Conservation (phyloP, 2,113 vertebrate species). For the Lichenostomus cassidix region DNA sequence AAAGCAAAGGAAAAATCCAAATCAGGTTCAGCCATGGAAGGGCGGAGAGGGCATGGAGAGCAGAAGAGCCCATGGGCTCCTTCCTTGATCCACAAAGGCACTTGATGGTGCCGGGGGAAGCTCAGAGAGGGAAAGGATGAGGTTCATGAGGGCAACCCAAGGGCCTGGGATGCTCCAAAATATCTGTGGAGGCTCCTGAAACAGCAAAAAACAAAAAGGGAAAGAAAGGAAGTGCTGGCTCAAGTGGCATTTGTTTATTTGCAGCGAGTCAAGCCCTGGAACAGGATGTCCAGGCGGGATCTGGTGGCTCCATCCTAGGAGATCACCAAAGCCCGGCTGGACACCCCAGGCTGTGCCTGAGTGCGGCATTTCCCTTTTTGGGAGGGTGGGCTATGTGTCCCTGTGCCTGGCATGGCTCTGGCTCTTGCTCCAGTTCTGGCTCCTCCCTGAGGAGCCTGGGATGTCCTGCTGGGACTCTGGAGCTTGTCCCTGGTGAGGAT, state of each 20-base stretch:
- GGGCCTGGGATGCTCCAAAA: neutral
- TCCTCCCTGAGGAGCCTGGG: neutral
- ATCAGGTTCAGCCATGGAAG: neutral
- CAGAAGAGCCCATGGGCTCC: neutral
- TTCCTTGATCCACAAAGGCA: neutral
- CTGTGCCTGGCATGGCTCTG: neutral
- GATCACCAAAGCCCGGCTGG: neutral
- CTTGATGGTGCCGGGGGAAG: neutral
- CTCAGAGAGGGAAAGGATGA: neutral
- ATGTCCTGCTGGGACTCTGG: neutral
- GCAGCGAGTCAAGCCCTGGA: neutral
- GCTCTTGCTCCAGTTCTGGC: rapidly evolving
- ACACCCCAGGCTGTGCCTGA: neutral
- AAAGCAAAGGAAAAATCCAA: neutral
- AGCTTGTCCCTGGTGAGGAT: neutral
- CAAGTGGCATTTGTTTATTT: neutral
- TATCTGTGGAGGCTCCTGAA: neutral
- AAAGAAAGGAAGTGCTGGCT: neutral
- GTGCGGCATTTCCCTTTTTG: neutral
- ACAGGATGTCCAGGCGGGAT: neutral
- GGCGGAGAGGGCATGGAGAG: neutral
- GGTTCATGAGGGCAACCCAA: neutral
- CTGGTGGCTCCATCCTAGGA: neutral
- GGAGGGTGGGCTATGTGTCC: neutral
- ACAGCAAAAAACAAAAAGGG: neutral